Evolutionary conservation across 2,113 vertebrate genomes (phyloP), one percentile per base, ranked within the genome.

Genomic region (Ceyx margarethae): DNA sequence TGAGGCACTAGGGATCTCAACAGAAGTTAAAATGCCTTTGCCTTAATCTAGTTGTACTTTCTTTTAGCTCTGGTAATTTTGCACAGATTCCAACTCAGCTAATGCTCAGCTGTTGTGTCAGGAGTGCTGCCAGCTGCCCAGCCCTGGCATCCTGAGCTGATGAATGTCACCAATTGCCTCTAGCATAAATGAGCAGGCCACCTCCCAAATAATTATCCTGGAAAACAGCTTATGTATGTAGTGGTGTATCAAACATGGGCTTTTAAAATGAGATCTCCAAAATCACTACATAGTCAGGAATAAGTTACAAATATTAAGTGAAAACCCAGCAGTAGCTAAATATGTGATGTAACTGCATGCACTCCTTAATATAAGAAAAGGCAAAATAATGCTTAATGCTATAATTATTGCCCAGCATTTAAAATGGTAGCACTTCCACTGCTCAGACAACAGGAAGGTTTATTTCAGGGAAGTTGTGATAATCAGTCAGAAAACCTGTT

Each of bases 81-180:
- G 28, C 29, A 53, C 31, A 80, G 57, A 78, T 56, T 40, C 17
- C 4, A 8, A 94, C 21, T 83, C 65, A 94, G 90, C 82, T 95
- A 90, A 95, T 84, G 53, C 73, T 94, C 93, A 95, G 93, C 94
- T 95, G 93, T 95, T 0, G 15, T 75, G 73, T 81, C 64, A 78
- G 45, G 53, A 93, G 65, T 29, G 11, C 31, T 89, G 58, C 74
- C 91, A 93, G 58, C 84, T 93, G 90, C 90, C 88, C 65, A 81
- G 5, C 19, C 65, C 21, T 84, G 82, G 91, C 48, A 91, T 80
- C 61, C 10, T 42, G 40, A 84, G 28, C 18, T 91, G 90, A 90
- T 68, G 45, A 65, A 73, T 88, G 90, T 90, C 92, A 93, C n/a
- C 43, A 58, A 15, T 93, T 72, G 92, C 94, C 90, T 88, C 60